These are phyloP conservation scores for Apodemus speciosus DNA, from an alignment of 2,113 vertebrate genomes.

Conservation along the genomic window DNA sequence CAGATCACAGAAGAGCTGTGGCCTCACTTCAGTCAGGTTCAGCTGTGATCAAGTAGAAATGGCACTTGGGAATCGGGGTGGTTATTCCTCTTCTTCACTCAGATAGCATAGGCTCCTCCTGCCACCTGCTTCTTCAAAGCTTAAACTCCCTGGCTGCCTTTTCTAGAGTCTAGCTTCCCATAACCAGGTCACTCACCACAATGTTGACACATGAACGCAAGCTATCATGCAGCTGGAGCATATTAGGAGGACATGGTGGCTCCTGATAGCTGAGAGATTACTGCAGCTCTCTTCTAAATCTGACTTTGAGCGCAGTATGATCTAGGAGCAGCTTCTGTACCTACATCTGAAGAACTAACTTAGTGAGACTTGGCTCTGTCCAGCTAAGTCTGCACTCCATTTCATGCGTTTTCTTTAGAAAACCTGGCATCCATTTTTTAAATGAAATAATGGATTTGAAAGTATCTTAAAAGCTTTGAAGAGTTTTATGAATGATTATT, in stretches of 20 bases:
- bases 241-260: background rate
- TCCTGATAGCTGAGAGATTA: background rate
- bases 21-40: background rate
- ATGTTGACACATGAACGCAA: background rate
- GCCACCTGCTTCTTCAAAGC: background rate
- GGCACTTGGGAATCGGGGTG: background rate
- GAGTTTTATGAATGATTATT: conserved; percentile 57
- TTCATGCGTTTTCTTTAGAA: background rate
- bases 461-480: conserved; percentile 53
- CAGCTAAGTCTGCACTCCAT: background rate
- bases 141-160: background rate
- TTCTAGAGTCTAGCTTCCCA: background rate
- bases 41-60: background rate
- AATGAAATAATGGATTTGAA: conserved; percentile 66
- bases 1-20: background rate
- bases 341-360: background rate
- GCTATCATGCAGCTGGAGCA: background rate
- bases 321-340: background rate
- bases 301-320: background rate
- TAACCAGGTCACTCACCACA: background rate
- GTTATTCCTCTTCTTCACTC: background rate
- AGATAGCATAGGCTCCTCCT: background rate
- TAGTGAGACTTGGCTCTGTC: background rate
- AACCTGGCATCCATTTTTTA: conserved; percentile 16
- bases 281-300: background rate